phyloP scores from a whole-genome alignment of 2,888 invertebrate species.

The Xiphydria camelus region DNA sequence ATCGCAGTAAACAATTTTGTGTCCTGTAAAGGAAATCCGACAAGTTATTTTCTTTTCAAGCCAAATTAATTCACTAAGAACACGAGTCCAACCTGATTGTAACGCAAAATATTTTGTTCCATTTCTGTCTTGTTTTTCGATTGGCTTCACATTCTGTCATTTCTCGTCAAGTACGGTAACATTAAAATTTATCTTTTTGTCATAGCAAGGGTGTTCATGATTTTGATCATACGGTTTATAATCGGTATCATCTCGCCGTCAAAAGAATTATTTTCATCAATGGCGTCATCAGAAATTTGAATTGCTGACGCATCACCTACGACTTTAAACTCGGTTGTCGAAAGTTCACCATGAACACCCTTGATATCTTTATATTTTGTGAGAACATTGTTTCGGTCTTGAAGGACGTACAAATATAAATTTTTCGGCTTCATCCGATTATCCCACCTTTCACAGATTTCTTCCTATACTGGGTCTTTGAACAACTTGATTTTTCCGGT shows the following conservation, averaged over 20 bases:
- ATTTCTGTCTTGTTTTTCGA: slow-evolving; percentile 7
- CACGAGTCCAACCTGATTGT: slow-evolving; percentile 11
- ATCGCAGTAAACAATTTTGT: slow-evolving; percentile 3
- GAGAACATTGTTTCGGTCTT: slow-evolving; percentile 10
- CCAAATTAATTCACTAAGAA: slow-evolving; percentile 9
- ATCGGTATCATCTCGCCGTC: slow-evolving; percentile 1
- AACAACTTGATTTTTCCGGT: slow-evolving; percentile 9
- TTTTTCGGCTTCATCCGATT: slow-evolving; percentile 11
- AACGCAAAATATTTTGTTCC: slow-evolving; percentile 5
- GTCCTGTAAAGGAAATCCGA: slow-evolving; percentile 1
- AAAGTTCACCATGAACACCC: slow-evolving; percentile 1
- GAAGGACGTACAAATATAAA: slow-evolving; percentile 13
- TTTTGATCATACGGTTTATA: slow-evolving; percentile 7
- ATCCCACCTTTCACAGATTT: slow-evolving; percentile 11
- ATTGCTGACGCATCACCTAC: slow-evolving; percentile 5
- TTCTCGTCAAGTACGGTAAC: slow-evolving; percentile 7
- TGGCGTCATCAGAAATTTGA: slow-evolving; percentile 3
- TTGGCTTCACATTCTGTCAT: slow-evolving; percentile 9
- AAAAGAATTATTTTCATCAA: slow-evolving; percentile 8
- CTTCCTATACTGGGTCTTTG: slow-evolving; percentile 11
- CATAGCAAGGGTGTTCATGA: slow-evolving; percentile 8
- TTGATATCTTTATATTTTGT: slow-evolving; percentile 9
- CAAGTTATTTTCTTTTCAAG: slow-evolving; percentile 13
- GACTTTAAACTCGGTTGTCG: slow-evolving; percentile 5
- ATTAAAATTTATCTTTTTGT: slow-evolving; percentile 11